Evolutionary conservation across 2,888 invertebrate species (phyloP).

Genomic region (Brenthis hecate): DNA sequence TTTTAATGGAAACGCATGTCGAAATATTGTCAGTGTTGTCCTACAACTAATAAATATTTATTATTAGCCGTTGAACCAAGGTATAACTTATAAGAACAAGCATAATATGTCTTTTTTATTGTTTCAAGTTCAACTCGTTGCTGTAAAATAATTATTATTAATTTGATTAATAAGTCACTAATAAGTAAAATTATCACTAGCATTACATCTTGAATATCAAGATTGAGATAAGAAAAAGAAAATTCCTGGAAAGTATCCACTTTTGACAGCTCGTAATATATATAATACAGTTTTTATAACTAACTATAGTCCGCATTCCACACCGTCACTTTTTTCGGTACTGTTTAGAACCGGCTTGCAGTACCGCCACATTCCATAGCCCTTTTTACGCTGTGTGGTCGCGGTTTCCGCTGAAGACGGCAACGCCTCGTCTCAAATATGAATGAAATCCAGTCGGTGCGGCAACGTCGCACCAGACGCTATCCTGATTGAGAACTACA

Average conservation of each 20-base stretch:
- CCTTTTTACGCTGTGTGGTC: constrained; percentile 82
- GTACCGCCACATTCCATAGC: constrained; percentile 80
- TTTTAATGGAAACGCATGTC: constrained; percentile 38
- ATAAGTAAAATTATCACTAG: background rate
- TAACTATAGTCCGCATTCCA: constrained; percentile 72
- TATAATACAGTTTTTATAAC: constrained; percentile 24
- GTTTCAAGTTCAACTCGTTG: background rate
- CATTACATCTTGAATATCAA: background rate
- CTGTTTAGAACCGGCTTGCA: constrained; percentile 73
- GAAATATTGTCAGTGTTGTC: constrained; percentile 26
- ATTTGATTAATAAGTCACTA: background rate
- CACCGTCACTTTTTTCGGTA: constrained; percentile 68
- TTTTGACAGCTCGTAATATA: constrained; percentile 33
- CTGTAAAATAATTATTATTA: background rate
- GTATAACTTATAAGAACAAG: background rate
- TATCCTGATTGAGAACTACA: constrained; percentile 78
- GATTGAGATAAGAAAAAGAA: background rate
- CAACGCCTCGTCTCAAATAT: constrained; percentile 81
- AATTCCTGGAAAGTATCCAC: constrained; percentile 16
- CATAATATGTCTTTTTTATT: background rate
- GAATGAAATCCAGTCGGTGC: constrained; percentile 80
- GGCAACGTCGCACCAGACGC: constrained; percentile 80
- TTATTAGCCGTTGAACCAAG: background rate
- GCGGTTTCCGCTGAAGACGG: constrained; percentile 81
- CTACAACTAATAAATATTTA: constrained; percentile 1